Base-by-base conservation (phyloP, 2,113 vertebrate species). In the Rhodinocichla rosea region DNA sequence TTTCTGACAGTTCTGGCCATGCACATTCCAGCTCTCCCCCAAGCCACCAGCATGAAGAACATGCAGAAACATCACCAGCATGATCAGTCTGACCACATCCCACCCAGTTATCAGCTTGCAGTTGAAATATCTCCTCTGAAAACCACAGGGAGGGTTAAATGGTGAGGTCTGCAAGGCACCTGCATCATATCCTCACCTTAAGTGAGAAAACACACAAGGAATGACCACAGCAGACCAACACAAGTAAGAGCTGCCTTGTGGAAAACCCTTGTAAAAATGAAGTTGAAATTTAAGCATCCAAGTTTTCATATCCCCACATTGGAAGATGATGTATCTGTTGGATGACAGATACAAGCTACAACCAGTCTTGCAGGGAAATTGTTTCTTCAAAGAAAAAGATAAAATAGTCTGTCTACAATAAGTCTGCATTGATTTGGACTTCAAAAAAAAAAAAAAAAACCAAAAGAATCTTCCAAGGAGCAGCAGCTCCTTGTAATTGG, bases 391-490 rank as follows among this genome's bases (percentile, higher is more conserved):
- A 87, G 10, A 22, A 82, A 39, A 94, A 89, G 65, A 83, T 87
- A 39, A 70, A 94, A 89, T 64, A n/a, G 10, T 11, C 55, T 69
- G 35, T 45, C 64, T 94, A 65, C 73, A 90, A 47, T 60, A 89
- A 80, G 27, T 63, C 71, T 90, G 78, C 47, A 83, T 82, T 94
- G 85, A 94, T 79, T 83, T n/a, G 28, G 42, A 59, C 83, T 91
- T 87, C 0, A 37, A 69, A 71, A 69, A 81, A 59, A 60, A n/a
- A n/a, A n/a, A n/a, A 64, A 37, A 35, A 16, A 30, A 6, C 23
- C 18, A 75, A 86, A 96, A 47, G 52, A 35, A 55, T 87, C 82
- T 94, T 81, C 94, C 78, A 90, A 89, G 59, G 81, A 94, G 50
- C 37, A 89, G 53, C 35, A 86, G 83, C 68, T 65, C 49, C 60